Evolutionary conservation across 1,140 invertebrate genomes (phyloP).

Genomic region (Homalodisca vitripennis): DNA sequence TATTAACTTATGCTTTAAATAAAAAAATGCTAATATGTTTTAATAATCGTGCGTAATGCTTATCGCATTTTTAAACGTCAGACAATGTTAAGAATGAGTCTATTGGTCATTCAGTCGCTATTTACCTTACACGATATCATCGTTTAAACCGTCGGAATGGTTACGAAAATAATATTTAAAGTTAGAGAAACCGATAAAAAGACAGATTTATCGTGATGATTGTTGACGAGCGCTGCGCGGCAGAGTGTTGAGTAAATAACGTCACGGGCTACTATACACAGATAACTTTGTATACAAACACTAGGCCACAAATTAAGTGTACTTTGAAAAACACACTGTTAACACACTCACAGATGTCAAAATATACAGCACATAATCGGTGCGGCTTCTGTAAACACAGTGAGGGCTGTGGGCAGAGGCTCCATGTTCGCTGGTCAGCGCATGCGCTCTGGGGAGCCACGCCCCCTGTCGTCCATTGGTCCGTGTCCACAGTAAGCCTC

Average conservation of each 20-base stretch:
- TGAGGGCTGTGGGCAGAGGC: not conserved
- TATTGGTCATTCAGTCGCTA: too few species aligned
- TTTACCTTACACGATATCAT: too few species aligned
- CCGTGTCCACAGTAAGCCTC: not conserved
- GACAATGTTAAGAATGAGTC: too few species aligned
- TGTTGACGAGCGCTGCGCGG: not conserved
- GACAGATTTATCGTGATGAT: conserved; percentile 2
- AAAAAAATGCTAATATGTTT: too few species aligned
- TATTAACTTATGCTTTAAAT: too few species aligned
- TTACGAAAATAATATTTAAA: too few species aligned
- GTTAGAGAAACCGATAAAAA: conserved; percentile 15
- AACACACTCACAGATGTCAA: conserved; percentile 25
- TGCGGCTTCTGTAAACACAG: conserved; percentile 6
- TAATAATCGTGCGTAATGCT: too few species aligned
- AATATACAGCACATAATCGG: conserved; percentile 21
- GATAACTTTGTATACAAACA: conserved; percentile 26
- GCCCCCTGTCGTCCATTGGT: conserved; percentile 10
- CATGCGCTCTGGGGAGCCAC: not conserved
- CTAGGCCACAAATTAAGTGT: conserved; percentile 17
- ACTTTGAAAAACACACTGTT: conserved; percentile 9
- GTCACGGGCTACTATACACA: not conserved
- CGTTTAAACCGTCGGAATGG: too few species aligned
- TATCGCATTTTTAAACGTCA: too few species aligned
- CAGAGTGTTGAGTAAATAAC: conserved; percentile 15
- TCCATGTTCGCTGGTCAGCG: not conserved